Conservation (phyloP, 2,113 vertebrate genomes). For the Pterocles orientalis region DNA sequence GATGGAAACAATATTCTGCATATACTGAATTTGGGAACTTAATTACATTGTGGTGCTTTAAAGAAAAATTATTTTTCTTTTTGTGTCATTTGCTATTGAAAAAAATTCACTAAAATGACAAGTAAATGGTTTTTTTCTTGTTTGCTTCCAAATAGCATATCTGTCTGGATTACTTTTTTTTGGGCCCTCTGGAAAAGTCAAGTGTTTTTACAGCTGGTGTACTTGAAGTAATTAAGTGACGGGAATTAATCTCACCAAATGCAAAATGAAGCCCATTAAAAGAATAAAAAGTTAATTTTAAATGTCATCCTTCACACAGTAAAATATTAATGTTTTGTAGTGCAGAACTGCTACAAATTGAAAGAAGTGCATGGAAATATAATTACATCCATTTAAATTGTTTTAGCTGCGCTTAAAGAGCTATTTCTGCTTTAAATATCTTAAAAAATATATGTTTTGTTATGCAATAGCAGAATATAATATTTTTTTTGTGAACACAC, state of each 20-base stretch:
- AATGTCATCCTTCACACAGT: background rate
- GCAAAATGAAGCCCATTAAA: background rate
- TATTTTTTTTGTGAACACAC: background rate
- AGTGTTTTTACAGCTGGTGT: background rate
- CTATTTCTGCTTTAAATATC: background rate
- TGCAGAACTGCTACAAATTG: background rate
- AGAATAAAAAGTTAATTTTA: slow-evolving; percentile 10
- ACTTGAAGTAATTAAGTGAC: slow-evolving; percentile 12
- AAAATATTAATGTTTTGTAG: background rate
- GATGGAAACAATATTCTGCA: background rate
- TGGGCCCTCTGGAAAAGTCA: background rate
- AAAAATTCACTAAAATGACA: background rate
- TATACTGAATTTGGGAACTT: background rate
- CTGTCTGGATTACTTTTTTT: background rate
- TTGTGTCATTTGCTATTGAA: background rate
- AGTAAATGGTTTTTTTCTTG: background rate
- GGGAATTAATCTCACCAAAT: background rate
- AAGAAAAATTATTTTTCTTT: background rate
- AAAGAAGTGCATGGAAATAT: background rate
- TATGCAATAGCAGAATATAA: background rate
- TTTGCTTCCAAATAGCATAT: background rate
- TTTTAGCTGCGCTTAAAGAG: background rate
- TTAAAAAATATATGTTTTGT: background rate
- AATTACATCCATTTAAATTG: background rate
- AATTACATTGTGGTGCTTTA: background rate